These are phyloP conservation scores for Noctua comes DNA, from an alignment of 2,888 invertebrate genomes.

Conservation along the genomic window DNA sequence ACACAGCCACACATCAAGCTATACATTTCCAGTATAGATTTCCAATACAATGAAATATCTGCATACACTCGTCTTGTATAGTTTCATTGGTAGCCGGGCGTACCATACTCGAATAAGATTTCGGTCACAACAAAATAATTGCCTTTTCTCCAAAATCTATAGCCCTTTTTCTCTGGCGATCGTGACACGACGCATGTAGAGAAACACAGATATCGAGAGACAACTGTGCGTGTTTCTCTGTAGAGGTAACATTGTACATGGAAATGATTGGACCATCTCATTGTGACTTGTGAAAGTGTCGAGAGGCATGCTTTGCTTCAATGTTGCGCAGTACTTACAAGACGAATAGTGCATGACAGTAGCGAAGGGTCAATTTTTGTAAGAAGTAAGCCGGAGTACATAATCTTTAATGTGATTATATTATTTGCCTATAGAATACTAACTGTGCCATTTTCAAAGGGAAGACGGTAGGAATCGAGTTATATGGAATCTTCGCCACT, in stretches of 20 bases:
- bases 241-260: conserved; percentile 25
- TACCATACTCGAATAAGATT: background rate
- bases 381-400: no score
- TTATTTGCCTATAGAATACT: no score
- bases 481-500: no score
- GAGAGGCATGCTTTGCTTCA: background rate
- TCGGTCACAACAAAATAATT: conserved; percentile 14
- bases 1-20: no score
- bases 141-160: conserved; percentile 3
- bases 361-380: no score
- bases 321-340: background rate
- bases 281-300: conserved; percentile 37
- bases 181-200: background rate
- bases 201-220: conserved; percentile 24
- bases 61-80: no score
- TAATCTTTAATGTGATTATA: no score
- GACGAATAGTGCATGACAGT: background rate
- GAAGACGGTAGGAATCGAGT: no score
- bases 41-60: no score
- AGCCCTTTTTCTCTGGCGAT: background rate
- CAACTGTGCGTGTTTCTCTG: conserved; percentile 15
- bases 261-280: conserved; percentile 18
- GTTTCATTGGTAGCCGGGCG: no score
- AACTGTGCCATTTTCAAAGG: no score
- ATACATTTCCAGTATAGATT: no score